A percentile compares a stretch with the other conserved stretches of the same genome.
Conservation (phyloP, 2,797 vertebrate genomes). For the Cephalopachus bancanus region DNA sequence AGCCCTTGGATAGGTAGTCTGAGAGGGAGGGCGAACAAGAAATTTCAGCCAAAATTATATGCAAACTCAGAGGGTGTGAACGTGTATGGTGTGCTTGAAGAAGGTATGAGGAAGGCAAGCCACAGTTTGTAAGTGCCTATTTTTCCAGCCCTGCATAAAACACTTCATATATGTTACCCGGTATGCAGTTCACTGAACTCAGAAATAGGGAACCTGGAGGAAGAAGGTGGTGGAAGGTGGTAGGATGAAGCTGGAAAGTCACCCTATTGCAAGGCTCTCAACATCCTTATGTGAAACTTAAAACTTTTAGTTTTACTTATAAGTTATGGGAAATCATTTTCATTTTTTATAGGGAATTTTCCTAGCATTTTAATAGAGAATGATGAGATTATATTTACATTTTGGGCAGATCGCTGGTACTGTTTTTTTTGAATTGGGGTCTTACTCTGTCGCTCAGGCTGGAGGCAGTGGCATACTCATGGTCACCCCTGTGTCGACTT, state of each 20-base stretch:
- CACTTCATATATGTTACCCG: conserved; percentile 56
- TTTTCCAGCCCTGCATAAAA: conserved; percentile 15
- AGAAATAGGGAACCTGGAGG: conserved; percentile 68
- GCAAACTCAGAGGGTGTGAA: conserved; percentile 46
- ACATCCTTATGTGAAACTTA: background rate
- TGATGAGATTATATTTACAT: background rate
- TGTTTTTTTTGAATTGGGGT: too few species aligned
- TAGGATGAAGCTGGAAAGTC: conserved; percentile 27
- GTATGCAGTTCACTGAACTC: conserved; percentile 61
- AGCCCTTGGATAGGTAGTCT: conserved; percentile 24
- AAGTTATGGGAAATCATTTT: background rate
- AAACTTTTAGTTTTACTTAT: conserved; percentile 34
- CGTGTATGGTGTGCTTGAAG: background rate
- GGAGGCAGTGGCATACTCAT: too few species aligned
- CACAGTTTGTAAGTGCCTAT: conserved; percentile 68
- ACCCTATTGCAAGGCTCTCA: background rate
- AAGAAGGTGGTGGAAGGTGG: background rate
- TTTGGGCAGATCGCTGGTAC: background rate
- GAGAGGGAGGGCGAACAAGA: background rate
- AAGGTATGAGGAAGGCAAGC: conserved; percentile 33
- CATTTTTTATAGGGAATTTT: too few species aligned
- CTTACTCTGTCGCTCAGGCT: too few species aligned
- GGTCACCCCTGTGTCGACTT: too few species aligned
- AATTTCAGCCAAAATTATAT: conserved; percentile 47
- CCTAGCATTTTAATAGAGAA: background rate